A percentile compares a stretch with the other conserved stretches of the same genome.
Evolutionary conservation across 2,797 vertebrate species (phyloP).

Genomic region (Aulostomus chinensis): DNA sequence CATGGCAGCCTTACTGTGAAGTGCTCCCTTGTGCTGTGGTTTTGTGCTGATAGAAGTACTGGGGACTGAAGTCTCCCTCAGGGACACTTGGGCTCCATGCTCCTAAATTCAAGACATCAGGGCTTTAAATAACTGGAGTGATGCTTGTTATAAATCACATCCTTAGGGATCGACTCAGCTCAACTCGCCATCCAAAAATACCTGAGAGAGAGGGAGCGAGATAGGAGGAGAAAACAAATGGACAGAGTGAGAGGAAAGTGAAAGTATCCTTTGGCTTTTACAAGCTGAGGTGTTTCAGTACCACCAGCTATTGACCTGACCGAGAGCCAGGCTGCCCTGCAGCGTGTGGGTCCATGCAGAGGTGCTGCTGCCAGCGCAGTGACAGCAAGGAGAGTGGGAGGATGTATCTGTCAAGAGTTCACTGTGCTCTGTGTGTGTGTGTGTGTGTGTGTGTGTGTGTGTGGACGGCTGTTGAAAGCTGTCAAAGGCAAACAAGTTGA

Average conservation of each 20-base stretch:
- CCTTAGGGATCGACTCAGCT: too few species aligned
- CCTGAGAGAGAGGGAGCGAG: background rate
- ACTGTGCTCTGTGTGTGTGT: constrained; percentile 19
- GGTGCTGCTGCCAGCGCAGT: constrained; percentile 45
- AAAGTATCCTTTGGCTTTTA: constrained; percentile 33
- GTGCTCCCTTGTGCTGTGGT: too few species aligned
- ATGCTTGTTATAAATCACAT: too few species aligned
- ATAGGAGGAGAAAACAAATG: constrained; percentile 6
- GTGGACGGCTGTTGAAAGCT: constrained; percentile 57
- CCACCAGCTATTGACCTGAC: constrained; percentile 39
- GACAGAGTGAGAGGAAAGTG: constrained; percentile 6
- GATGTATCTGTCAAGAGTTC: constrained; percentile 63
- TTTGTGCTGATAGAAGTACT: too few species aligned
- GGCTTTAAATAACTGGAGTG: too few species aligned
- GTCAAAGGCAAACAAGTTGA: constrained; percentile 64
- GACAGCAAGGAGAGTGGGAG: constrained; percentile 49
- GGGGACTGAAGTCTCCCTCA: too few species aligned
- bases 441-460: constrained; percentile 24
- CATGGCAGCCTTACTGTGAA: too few species aligned
- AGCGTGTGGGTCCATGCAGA: constrained; percentile 21
- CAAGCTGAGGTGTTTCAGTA: constrained; percentile 40
- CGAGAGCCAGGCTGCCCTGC: constrained; percentile 25
- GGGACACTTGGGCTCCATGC: too few species aligned
- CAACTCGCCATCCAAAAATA: too few species aligned
- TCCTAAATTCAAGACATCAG: too few species aligned